Evolutionary conservation across 1,140 invertebrate genomes (phyloP).

Genomic region (Camponotus pennsylvanicus): DNA sequence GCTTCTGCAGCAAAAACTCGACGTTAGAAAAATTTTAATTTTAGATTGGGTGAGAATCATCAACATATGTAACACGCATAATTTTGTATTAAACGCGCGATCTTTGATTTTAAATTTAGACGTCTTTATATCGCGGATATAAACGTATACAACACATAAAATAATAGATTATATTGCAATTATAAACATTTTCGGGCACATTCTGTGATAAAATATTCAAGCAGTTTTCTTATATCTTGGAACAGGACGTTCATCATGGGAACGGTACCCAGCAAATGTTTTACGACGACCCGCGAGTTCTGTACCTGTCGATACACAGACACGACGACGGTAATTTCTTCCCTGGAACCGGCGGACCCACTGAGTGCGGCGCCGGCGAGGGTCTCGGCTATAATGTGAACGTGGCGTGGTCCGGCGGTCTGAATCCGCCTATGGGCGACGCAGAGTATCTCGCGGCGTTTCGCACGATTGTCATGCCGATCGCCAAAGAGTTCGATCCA

Average conservation of each 20-base stretch:
- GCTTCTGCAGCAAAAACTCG: constrained; percentile 94
- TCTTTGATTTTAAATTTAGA: not conserved
- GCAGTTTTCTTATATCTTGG: constrained; percentile 61
- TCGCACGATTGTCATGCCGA: constrained; percentile 96
- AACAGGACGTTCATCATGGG: constrained; percentile 99
- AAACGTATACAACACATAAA: not conserved
- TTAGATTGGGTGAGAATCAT: constrained; percentile 94
- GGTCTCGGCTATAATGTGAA: constrained; percentile 99
- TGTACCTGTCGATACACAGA: constrained; percentile 99
- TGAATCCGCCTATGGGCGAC: constrained; percentile 97
- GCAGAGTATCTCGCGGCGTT: constrained; percentile 99
- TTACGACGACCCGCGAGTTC: constrained; percentile 97
- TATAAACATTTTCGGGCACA: not conserved
- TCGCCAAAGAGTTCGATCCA: constrained; percentile 96
- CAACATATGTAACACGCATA: not conserved
- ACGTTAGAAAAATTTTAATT: constrained; percentile 96
- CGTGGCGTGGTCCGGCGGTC: constrained; percentile 97
- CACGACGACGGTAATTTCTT: constrained; percentile 99
- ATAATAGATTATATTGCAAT: not conserved
- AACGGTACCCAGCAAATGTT: constrained; percentile 99
- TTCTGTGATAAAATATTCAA: not conserved
- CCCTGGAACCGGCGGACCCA: constrained; percentile 97
- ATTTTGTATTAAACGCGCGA: not conserved
- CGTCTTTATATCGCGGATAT: not conserved
- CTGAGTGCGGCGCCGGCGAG: constrained; percentile 95